Evolutionary conservation across 1,140 invertebrate genomes (phyloP).

Genomic region (Eubasilissa regina): DNA sequence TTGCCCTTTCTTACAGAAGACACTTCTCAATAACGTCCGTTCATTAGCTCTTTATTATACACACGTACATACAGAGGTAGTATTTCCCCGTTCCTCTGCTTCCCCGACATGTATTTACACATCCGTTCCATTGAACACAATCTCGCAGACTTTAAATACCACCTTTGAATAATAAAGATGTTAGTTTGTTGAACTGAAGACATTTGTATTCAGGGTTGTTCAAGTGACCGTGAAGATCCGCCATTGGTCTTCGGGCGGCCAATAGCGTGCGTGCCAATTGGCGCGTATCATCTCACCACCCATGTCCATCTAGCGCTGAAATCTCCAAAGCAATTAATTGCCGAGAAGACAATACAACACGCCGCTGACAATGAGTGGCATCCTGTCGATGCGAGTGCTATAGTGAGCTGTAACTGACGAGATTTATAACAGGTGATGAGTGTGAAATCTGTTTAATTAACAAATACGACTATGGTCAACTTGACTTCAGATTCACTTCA

Average conservation of each 20-base stretch:
- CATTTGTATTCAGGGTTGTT: slow-evolving; percentile 37
- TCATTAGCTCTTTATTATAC: too few relatives aligned
- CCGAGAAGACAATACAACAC: slow-evolving; percentile 29
- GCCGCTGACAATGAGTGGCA: neutral
- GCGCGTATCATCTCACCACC: slow-evolving; percentile 31
- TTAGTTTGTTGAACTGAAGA: slow-evolving; percentile 41
- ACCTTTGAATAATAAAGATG: slow-evolving; percentile 39
- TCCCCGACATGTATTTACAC: slow-evolving; percentile 15
- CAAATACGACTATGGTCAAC: too few relatives aligned
- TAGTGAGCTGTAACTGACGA: neutral
- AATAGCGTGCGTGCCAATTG: slow-evolving; percentile 37
- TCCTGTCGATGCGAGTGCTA: slow-evolving; percentile 12
- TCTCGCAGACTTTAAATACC: slow-evolving; percentile 8
- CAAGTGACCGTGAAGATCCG: slow-evolving; percentile 23
- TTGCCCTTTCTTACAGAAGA: too few relatives aligned
- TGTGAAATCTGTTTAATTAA: too few relatives aligned
- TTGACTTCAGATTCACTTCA: too few relatives aligned
- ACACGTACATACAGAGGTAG: too few relatives aligned
- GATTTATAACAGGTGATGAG: too few relatives aligned
- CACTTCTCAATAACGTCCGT: too few relatives aligned
- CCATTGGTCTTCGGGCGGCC: slow-evolving; percentile 26
- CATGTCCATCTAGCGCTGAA: slow-evolving; percentile 24
- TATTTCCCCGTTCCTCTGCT: neutral
- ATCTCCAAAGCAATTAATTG: slow-evolving; percentile 35
- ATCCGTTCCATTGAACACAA: slow-evolving; percentile 18